Conservation (phyloP, 2,888 invertebrate species). For the Crepidodera aurea region DNA sequence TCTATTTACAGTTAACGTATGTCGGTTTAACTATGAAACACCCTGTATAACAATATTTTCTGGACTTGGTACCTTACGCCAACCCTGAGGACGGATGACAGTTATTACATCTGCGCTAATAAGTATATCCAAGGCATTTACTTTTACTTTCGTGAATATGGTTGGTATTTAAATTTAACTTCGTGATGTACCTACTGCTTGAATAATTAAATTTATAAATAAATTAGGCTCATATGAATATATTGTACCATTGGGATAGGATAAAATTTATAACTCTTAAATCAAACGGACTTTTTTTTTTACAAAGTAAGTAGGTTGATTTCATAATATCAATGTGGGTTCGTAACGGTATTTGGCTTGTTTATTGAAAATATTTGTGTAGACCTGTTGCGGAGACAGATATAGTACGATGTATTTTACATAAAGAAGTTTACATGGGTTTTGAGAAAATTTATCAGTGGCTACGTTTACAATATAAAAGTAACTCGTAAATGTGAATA, state of each 20-base stretch:
- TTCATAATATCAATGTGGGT: slow-evolving; percentile 17
- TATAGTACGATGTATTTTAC: not conserved
- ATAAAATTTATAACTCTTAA: not conserved
- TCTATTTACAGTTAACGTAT: too few species aligned
- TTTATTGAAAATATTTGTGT: not conserved
- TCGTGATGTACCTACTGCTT: slow-evolving; percentile 19
- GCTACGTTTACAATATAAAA: too few species aligned
- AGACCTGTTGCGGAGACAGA: not conserved
- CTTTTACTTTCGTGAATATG: slow-evolving; percentile 24
- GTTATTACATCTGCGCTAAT: slow-evolving; percentile 5
- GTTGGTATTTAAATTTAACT: slow-evolving; percentile 9
- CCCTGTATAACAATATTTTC: too few species aligned
- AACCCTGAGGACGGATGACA: not conserved
- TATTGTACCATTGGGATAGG: not conserved
- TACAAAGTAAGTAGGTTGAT: slow-evolving; percentile 5
- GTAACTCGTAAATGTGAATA: too few species aligned
- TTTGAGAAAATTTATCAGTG: too few species aligned
- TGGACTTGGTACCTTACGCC: not conserved
- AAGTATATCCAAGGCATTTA: slow-evolving; percentile 14
- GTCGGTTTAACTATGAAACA: too few species aligned
- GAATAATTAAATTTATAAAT: slow-evolving; percentile 12
- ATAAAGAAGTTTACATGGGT: not conserved
- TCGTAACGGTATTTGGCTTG: slow-evolving; percentile 12
- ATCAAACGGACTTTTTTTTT: not conserved
- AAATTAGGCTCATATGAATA: slow-evolving; percentile 1